Evolutionary conservation across 2,113 vertebrate genomes (phyloP).

Genomic region (Lepisosteus oculatus): DNA sequence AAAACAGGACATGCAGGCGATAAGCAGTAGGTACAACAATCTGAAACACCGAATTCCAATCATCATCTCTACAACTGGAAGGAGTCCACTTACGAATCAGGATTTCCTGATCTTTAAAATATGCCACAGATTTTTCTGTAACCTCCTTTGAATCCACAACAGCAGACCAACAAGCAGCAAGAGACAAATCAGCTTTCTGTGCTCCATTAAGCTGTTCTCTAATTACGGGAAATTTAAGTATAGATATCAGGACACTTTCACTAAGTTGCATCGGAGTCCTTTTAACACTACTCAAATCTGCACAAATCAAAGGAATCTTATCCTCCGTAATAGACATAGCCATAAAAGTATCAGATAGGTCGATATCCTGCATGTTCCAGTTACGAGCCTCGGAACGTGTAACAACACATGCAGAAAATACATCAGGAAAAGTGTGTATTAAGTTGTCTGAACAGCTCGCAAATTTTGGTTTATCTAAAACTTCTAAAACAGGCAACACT

Average conservation of each 20-base stretch:
- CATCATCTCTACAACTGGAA: not conserved
- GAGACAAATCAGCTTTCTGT: not conserved
- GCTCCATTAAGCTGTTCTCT: not conserved
- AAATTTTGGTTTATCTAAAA: not conserved
- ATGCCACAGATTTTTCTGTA: not conserved
- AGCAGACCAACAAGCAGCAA: not conserved
- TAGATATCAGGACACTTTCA: too few relatives aligned
- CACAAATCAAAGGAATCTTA: too few relatives aligned
- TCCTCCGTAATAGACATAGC: too few relatives aligned
- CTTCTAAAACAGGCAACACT: constrained; percentile 4
- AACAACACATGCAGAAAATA: not conserved
- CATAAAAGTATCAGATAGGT: too few relatives aligned
- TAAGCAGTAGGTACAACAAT: not conserved
- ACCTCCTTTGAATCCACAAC: not conserved
- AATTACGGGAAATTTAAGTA: not conserved
- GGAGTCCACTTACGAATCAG: not conserved
- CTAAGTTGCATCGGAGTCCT: too few relatives aligned
- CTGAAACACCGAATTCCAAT: not conserved
- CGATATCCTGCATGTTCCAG: not conserved
- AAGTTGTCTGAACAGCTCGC: too few relatives aligned
- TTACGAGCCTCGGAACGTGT: not conserved
- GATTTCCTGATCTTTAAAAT: not conserved
- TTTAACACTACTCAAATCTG: too few relatives aligned
- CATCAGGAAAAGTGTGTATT: not conserved
- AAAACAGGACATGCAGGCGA: not conserved